Conservation (phyloP, 2,797 vertebrate species). For the Pangasius sanitwongsei region DNA sequence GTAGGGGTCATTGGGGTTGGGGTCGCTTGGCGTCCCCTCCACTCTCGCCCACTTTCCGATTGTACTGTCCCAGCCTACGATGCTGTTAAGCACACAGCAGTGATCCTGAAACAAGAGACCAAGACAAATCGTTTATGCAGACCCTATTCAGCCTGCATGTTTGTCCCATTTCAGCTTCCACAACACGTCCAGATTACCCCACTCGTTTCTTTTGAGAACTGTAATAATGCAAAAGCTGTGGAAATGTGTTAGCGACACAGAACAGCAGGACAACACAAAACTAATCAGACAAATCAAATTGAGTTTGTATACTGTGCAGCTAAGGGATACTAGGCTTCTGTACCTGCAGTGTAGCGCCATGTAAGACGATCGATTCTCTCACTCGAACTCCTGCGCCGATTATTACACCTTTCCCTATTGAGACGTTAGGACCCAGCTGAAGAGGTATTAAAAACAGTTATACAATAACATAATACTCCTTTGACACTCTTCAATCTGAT, state of each 20-base stretch:
- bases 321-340: slow-evolving; percentile 70
- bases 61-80: slow-evolving; percentile 97
- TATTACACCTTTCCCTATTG: slow-evolving; percentile 91
- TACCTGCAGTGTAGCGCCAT: slow-evolving; percentile 90
- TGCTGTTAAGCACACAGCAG: slow-evolving; percentile 95
- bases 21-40: slow-evolving; percentile 95
- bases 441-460: slow-evolving; percentile 35
- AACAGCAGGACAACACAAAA: slow-evolving; percentile 5
- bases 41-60: slow-evolving; percentile 96
- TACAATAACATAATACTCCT: background rate
- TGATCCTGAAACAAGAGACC: slow-evolving; percentile 81
- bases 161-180: background rate
- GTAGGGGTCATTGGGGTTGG: slow-evolving; percentile 95
- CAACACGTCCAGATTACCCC: background rate
- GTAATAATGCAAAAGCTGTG: background rate
- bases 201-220: background rate
- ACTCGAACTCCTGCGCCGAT: slow-evolving; percentile 93
- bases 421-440: slow-evolving; percentile 94
- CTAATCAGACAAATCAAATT: slow-evolving; percentile 4
- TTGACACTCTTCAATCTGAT: background rate
- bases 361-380: slow-evolving; percentile 92
- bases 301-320: background rate
- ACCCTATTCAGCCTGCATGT: background rate
- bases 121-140: background rate
- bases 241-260: background rate